phyloP scores from a whole-genome alignment of 2,888 invertebrate genomes.

The Belgica antarctica region DNA sequence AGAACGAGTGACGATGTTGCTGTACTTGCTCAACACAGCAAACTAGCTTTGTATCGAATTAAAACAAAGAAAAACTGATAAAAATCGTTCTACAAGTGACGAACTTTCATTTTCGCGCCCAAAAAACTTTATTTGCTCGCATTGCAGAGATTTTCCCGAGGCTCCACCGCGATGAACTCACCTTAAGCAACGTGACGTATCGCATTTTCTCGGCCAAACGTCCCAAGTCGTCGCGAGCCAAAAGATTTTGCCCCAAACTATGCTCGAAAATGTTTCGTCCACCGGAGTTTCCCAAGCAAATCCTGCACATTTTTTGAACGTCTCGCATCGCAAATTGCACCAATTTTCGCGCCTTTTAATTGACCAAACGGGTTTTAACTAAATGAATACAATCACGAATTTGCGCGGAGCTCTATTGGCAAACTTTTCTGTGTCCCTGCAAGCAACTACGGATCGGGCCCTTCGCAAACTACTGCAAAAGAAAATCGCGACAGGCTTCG shows the following conservation, averaged over 20 bases:
- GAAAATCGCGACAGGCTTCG: no score
- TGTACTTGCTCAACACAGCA: no score
- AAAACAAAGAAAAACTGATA: not conserved
- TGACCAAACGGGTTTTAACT: not conserved
- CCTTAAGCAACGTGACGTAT: slow-evolving; percentile 39
- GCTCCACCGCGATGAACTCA: no score
- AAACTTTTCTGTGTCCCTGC: no score
- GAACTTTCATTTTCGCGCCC: no score
- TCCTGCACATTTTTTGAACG: slow-evolving; percentile 23
- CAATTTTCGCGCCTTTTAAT: not conserved
- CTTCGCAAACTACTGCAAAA: not conserved
- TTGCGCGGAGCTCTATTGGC: no score
- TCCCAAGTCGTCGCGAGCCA: not conserved
- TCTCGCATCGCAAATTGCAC: no score
- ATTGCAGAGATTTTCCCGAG: no score
- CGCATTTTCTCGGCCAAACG: slow-evolving; percentile 37
- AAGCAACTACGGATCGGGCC: not conserved
- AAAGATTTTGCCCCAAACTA: not conserved
- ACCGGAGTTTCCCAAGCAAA: slow-evolving; percentile 29
- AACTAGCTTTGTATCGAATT: no score
- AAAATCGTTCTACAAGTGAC: not conserved
- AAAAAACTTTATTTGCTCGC: no score
- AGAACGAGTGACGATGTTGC: no score
- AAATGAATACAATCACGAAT: not conserved
- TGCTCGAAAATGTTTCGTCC: slow-evolving; percentile 21